Evolutionary conservation across 2,888 invertebrate genomes (phyloP).

Genomic region (Yponomeuta plumbellus): DNA sequence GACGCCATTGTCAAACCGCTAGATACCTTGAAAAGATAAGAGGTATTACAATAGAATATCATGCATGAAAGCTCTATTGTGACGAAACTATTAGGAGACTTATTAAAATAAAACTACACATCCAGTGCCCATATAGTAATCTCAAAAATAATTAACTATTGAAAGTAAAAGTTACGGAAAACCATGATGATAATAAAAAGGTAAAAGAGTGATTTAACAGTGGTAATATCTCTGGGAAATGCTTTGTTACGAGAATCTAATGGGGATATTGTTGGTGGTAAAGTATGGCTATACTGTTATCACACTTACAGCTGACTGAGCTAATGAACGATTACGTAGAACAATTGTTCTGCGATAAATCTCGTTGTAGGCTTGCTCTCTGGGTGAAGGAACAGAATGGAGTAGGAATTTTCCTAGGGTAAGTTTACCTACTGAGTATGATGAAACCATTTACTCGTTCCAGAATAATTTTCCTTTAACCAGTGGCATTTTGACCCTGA

Average conservation of each 20-base stretch:
- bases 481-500: too few species aligned
- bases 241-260: constrained; percentile 16
- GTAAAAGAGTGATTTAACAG: constrained; percentile 9
- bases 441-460: too few species aligned
- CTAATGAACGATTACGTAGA: constrained; percentile 1
- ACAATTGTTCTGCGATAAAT: constrained; percentile 1
- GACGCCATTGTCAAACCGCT: constrained; percentile 1
- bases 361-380: not conserved
- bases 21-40: constrained; percentile 6
- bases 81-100: constrained; percentile 7
- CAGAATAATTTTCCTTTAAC: too few species aligned
- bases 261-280: constrained; percentile 13
- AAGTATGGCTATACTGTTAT: not conserved
- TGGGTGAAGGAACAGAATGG: too few species aligned
- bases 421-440: too few species aligned
- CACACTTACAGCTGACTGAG: constrained; percentile 9
- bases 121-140: constrained; percentile 2
- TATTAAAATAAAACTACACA: not conserved
- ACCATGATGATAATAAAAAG: constrained; percentile 12
- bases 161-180: constrained; percentile 19
- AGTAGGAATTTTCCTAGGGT: too few species aligned
- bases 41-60: constrained; percentile 8
- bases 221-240: constrained; percentile 18
- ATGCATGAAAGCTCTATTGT: constrained; percentile 11
- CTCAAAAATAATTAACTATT: constrained; percentile 6